Conservation (phyloP, 2,888 invertebrate genomes). For the Andrena chrysosceles region DNA sequence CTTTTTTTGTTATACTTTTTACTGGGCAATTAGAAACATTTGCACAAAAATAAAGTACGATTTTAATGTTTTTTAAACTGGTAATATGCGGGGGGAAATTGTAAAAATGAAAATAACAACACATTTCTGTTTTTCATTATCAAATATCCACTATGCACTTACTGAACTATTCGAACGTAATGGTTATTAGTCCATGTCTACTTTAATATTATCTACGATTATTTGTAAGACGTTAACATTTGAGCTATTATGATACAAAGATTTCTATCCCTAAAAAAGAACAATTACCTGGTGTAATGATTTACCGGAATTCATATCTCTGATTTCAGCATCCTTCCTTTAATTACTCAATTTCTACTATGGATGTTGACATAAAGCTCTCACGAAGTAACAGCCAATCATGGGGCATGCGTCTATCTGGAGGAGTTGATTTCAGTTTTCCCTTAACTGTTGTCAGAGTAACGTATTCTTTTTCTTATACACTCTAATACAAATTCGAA, state of each 20-base stretch:
- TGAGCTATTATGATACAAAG: no score
- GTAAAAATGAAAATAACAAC: no score
- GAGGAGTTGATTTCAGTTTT: slow-evolving; percentile 79
- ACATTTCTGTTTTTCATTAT: no score
- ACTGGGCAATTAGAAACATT: neutral
- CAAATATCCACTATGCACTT: no score
- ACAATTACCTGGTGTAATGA: neutral
- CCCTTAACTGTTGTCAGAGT: slow-evolving; percentile 83
- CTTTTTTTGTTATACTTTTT: neutral
- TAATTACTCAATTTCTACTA: slow-evolving; percentile 17
- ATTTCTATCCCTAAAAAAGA: neutral
- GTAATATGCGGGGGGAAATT: no score
- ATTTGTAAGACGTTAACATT: no score
- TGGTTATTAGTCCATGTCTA: no score
- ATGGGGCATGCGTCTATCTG: slow-evolving; percentile 81
- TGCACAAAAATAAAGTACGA: neutral
- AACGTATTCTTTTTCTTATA: slow-evolving; percentile 38
- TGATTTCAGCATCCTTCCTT: slow-evolving; percentile 19
- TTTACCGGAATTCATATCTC: neutral
- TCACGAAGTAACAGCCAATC: slow-evolving; percentile 62
- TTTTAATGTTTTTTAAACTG: neutral
- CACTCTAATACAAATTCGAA: neutral
- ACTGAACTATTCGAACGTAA: no score
- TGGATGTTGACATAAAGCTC: slow-evolving; percentile 68
- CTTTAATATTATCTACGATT: no score